These are phyloP conservation scores for Trichechus manatus DNA, from an alignment of 2,113 vertebrate genomes.

Conservation along the genomic window DNA sequence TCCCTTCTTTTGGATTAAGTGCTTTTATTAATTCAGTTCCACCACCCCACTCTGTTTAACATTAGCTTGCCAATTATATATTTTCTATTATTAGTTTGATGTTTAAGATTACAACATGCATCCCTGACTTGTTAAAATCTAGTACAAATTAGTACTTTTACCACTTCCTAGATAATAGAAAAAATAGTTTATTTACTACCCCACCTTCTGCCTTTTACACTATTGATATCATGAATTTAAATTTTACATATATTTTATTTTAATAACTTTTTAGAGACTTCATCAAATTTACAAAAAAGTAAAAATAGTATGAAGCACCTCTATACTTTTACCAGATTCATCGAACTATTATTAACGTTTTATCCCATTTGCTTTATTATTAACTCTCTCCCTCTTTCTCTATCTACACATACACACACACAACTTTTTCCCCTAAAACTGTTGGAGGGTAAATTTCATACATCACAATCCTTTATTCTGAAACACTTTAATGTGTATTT, in stretches of 20 bases:
- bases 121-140: neutral
- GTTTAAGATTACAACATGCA: neutral
- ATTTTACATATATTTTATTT: neutral
- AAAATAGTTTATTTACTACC: neutral
- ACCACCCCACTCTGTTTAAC: neutral
- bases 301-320: neutral
- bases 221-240: neutral
- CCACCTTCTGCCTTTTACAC: neutral
- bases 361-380: neutral
- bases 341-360: neutral
- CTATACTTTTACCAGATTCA: neutral
- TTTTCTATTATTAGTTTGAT: slow-evolving; percentile 6
- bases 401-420: neutral
- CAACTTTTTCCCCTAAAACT: neutral
- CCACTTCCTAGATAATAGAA: neutral
- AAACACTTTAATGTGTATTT: neutral
- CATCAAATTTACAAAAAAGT: neutral
- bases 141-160: neutral
- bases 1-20: neutral
- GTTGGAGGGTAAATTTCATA: neutral
- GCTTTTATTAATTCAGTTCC: neutral
- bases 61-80: neutral
- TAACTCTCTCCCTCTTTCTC: neutral
- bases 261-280: neutral
- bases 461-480: neutral